Base-by-base conservation (phyloP, 2,797 vertebrate genomes). In the Coregonus suidteri region DNA sequence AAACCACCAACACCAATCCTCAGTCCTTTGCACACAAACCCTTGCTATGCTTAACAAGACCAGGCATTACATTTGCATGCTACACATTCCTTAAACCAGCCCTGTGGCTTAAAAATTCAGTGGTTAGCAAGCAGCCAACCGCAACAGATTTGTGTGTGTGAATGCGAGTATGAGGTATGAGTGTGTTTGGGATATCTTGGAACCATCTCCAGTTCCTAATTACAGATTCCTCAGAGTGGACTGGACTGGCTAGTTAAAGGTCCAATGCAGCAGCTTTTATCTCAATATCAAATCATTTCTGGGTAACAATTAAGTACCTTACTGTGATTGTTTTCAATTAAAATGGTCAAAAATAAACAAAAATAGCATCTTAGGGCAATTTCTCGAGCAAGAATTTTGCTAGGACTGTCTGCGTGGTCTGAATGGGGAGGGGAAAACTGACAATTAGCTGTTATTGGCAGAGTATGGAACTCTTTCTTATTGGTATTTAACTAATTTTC, bases 11-110 rank as follows among this genome's bases (percentile, higher is more conserved):
- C 71, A 76, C 20, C 47, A 25, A 51, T 31, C 72, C 4, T 3
- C 14, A 65, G 47, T 56, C 73, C 68, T 34, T 3, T 0, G 13
- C 18, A 70, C 73, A 78, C 18, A 64, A 54, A 67, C 65, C 20
- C 76, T 4, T 80, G 75, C 71, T 65, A 2, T 6, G 67, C 1
- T 25, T 66, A 15, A 53, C 87, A 3, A 77, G 88, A 88, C 64
- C 25, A 79, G 78, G 83, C 87, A 37, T 79, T 87, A 84, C 59
- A 80, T 0, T 74, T 47, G 85, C 76, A 73, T 76, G 79, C 20
- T 80, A 0, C 13, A 13, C 20, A 65, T 37, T 56, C 18, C 52
- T 52, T 52, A 25, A 75, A 62, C 18, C 25, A 72, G 59, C n/a
- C 7, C 30, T 20, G 2, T 70, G 52, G 31, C 16, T 25, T 52